Conservation (phyloP, 2,888 invertebrate species). For the Epicampocera succincta region DNA sequence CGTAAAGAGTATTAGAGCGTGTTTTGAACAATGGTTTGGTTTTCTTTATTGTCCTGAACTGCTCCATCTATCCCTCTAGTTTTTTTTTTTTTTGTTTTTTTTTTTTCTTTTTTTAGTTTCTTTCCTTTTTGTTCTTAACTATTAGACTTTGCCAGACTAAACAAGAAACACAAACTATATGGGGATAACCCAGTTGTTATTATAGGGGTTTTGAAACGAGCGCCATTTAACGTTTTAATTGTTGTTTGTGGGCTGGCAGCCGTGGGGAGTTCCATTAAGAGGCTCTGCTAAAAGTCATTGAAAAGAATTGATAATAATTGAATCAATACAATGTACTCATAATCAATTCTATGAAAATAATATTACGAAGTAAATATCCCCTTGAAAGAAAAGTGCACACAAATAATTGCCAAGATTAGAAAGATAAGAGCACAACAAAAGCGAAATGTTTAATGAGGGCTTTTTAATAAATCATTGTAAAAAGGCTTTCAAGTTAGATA, state of each 20-base stretch:
- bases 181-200: background rate
- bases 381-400: conserved; percentile 16
- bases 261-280: conserved; percentile 12
- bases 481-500: too few relatives aligned
- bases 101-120: too few relatives aligned
- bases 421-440: background rate
- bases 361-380: conserved; percentile 11
- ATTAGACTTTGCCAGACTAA: conserved; percentile 16
- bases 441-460: background rate
- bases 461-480: too few relatives aligned
- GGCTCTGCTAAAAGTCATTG: conserved; percentile 57
- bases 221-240: conserved; percentile 59
- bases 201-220: background rate
- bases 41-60: conserved; percentile 56
- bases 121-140: conserved; percentile 7
- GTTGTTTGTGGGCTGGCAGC: conserved; percentile 34
- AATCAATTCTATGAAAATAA: conserved; percentile 36
- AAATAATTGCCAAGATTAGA: conserved; percentile 36
- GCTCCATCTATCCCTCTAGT: conserved; percentile 17
- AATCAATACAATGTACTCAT: conserved; percentile 52
- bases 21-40: conserved; percentile 55
- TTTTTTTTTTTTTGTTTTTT: background rate
- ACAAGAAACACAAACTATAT: background rate
- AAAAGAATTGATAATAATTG: conserved; percentile 55
- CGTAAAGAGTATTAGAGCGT: conserved; percentile 60